Evolutionary conservation across 2,113 vertebrate genomes (phyloP), one percentile per base, ranked within the genome.

Genomic region (Catharus bicknelli): DNA sequence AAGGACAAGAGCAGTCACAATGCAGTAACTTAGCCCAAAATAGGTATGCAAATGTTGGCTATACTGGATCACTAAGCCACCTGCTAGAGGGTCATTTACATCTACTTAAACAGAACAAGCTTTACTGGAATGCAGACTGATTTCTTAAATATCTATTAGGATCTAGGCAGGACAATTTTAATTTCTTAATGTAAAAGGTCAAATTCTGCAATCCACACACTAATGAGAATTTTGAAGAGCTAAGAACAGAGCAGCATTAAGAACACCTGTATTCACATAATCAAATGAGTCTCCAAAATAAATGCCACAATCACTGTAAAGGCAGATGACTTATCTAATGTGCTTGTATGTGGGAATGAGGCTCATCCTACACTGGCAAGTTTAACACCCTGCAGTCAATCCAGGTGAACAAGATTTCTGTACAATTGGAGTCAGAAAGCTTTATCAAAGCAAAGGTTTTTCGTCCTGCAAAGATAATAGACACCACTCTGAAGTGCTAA

Each of bases 41-140:
- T 93, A 96, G 90, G 43, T 92, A 95, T 86, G 94, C 92, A 95
- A 96, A 96, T 92, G 40, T 26, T 78, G 64, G 80, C 51, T 86
- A 25, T 29, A 86, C 68, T 93, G 53, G 88, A 92, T 95, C 86
- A 66, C 72, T 67, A 78, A 88, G 48, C 61, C 86, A 93, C 80
- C 61, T 93, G 73, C 77, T 88, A 78, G 43, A 91, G 70, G 59
- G 38, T 67, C 76, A 92, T 96, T 95, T 94, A 55, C 92, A 96
- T 95, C 64, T 86, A 34, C 62, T 92, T 92, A 92, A 81, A 64
- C 36, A 78, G 55, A 88, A 64, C 8, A 45, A 36, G 9, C 30
- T 86, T 81, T 83, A 53, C n/a, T 53, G 69, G 53, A 75, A 92
- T 16, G 45, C 68, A 81, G 45, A 9, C 43, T 86, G 47, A 54